phyloP scores from a whole-genome alignment of 2,888 invertebrate genomes.

The Timandra comae region DNA sequence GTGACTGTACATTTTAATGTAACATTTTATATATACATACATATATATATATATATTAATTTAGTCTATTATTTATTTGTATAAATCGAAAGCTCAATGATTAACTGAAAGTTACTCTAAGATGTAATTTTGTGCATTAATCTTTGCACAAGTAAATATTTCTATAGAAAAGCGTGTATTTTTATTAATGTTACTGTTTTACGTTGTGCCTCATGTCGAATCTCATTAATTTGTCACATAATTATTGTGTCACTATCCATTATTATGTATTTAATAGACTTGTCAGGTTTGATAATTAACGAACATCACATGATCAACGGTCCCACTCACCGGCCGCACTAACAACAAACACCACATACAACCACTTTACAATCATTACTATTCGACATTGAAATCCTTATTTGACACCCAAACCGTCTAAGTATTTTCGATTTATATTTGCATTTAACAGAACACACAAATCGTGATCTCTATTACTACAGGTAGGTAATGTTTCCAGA shows the following conservation, averaged over 20 bases:
- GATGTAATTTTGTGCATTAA: conserved; percentile 57
- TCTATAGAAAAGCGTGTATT: conserved; percentile 52
- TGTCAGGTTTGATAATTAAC: conserved; percentile 15
- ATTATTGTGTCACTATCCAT: conserved; percentile 14
- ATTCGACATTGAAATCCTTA: too few species aligned
- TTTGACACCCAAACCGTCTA: too few species aligned
- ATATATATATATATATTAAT: too few species aligned
- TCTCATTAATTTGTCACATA: conserved; percentile 57
- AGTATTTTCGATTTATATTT: too few species aligned
- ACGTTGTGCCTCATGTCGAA: conserved; percentile 68
- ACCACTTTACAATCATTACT: too few species aligned
- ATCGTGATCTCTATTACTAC: too few species aligned
- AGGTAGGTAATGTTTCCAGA: too few species aligned
- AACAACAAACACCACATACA: too few species aligned
- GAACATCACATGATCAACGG: conserved; percentile 21
- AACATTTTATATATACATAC: conserved; percentile 31
- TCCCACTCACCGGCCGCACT: too few species aligned
- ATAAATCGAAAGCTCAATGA: conserved; percentile 74
- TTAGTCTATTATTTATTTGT: conserved; percentile 68
- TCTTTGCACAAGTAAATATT: conserved; percentile 62
- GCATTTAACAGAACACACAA: too few species aligned
- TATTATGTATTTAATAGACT: too few species aligned
- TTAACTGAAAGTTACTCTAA: conserved; percentile 71
- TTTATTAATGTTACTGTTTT: conserved; percentile 65
- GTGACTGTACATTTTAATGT: conserved; percentile 52